A percentile compares a stretch with the other conserved stretches of the same genome.
Evolutionary conservation across 2,888 invertebrate genomes (phyloP).

Genomic region (Frankliniella fusca): DNA sequence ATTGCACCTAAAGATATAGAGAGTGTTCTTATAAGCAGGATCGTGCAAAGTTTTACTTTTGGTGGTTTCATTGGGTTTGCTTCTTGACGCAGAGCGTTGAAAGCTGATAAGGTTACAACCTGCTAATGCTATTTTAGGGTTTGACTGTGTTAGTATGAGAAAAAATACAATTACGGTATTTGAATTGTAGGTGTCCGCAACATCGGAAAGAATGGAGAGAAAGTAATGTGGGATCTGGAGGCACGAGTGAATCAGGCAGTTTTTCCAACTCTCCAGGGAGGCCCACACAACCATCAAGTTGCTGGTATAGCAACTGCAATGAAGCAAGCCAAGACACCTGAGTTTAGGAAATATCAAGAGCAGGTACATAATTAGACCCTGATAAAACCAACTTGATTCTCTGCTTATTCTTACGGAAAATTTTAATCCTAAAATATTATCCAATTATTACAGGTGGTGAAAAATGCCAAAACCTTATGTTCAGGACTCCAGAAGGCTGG

Average conservation of each 20-base stretch:
- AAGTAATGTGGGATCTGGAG: conserved; percentile 83
- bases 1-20: neutral
- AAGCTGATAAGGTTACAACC: neutral
- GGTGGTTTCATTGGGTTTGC: neutral
- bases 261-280: conserved; percentile 93
- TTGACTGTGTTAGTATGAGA: neutral
- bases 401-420: neutral
- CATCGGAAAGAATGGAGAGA: conserved; percentile 74
- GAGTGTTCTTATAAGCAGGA: neutral
- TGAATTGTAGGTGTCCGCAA: conserved; percentile 60
- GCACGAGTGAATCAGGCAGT: conserved; percentile 82
- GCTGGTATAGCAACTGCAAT: conserved; percentile 93
- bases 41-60: neutral
- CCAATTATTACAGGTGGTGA: conserved; percentile 55
- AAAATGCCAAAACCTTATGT: conserved; percentile 74
- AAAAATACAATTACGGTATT: conserved; percentile 21
- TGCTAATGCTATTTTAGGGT: neutral
- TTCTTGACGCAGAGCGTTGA: neutral
- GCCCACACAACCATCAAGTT: conserved; percentile 96
- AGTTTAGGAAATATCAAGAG: conserved; percentile 79
- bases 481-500: conserved; percentile 64
- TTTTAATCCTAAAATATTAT: neutral
- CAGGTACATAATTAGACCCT: conserved; percentile 55
- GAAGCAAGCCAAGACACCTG: conserved; percentile 75
- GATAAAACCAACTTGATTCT: conserved; percentile 14